Evolutionary conservation across 2,797 vertebrate genomes (phyloP).

Genomic region (Sebastes nivosus): DNA sequence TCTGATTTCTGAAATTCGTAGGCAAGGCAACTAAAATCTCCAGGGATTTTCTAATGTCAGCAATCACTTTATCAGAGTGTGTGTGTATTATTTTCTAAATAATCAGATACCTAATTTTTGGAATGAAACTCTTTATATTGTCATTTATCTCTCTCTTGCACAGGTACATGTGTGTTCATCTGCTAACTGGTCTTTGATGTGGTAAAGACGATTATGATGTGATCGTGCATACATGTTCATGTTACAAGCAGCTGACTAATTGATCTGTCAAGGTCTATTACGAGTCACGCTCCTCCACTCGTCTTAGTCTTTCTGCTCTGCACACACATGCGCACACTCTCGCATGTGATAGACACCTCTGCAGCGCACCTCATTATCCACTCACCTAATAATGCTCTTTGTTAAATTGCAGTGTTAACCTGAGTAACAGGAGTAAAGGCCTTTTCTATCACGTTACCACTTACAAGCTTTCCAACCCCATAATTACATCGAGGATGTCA

Average conservation of each 20-base stretch:
- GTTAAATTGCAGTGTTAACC: constrained; percentile 65
- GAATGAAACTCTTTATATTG: not conserved
- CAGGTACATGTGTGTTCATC: not conserved
- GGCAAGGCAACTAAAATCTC: not conserved
- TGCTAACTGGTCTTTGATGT: constrained; percentile 23
- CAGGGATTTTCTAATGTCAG: not conserved
- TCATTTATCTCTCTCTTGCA: not conserved
- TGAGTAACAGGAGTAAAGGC: constrained; percentile 46
- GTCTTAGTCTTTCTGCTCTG: constrained; percentile 8
- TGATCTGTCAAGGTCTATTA: constrained; percentile 67
- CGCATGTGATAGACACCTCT: constrained; percentile 43
- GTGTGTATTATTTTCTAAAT: not conserved
- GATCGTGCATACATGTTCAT: constrained; percentile 45
- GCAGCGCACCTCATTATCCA: constrained; percentile 57
- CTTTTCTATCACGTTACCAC: constrained; percentile 46
- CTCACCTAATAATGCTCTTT: constrained; percentile 67
- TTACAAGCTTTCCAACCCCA: constrained; percentile 47
- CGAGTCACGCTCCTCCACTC: constrained; percentile 42
- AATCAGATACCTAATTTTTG: not conserved
- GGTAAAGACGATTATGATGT: constrained; percentile 37
- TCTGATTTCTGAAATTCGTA: not conserved
- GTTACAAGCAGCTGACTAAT: constrained; percentile 61
- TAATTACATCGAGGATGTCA: constrained; percentile 56
- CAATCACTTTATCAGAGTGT: not conserved
- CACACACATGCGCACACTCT: not conserved